A percentile compares a stretch with the other conserved stretches of the same genome.
phyloP scores from a whole-genome alignment of 2,113 vertebrate species.

The Callospermophilus lateralis region DNA sequence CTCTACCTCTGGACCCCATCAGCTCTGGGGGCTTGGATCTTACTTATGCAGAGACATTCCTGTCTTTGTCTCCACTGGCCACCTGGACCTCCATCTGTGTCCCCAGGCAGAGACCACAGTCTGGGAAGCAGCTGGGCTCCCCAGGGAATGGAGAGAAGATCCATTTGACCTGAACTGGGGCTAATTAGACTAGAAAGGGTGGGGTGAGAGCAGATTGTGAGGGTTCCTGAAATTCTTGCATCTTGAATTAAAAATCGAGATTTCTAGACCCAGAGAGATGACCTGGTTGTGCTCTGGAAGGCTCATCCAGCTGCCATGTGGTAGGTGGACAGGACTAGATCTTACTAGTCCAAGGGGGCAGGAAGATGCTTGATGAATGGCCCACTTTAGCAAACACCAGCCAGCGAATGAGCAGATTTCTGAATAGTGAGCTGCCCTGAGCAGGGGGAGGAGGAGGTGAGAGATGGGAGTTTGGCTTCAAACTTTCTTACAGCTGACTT shows the following conservation, averaged over 20 bases:
- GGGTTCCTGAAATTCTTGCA: neutral
- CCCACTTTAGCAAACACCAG: neutral
- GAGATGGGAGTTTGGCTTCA: neutral
- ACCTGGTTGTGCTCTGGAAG: neutral
- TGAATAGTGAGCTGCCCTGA: neutral
- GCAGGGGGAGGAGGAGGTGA: neutral
- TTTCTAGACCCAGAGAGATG: constrained; percentile 9
- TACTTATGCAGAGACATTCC: neutral
- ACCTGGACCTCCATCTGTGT: neutral
- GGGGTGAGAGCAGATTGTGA: neutral
- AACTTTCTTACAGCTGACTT: neutral
- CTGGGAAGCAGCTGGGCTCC: neutral
- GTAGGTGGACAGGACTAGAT: neutral
- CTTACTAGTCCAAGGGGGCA: neutral
- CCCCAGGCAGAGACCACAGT: neutral
- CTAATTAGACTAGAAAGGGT: neutral
- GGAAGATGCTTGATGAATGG: neutral
- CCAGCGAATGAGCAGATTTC: neutral
- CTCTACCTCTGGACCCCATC: no score
- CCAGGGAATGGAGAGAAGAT: neutral
- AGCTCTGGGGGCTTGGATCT: neutral
- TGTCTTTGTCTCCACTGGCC: neutral
- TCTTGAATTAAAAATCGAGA: constrained; percentile 12
- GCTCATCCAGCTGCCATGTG: neutral
- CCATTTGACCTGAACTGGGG: neutral